These are phyloP conservation scores for Ormyrus pomaceus DNA, from an alignment of 2,888 invertebrate species.

Conservation along the genomic window DNA sequence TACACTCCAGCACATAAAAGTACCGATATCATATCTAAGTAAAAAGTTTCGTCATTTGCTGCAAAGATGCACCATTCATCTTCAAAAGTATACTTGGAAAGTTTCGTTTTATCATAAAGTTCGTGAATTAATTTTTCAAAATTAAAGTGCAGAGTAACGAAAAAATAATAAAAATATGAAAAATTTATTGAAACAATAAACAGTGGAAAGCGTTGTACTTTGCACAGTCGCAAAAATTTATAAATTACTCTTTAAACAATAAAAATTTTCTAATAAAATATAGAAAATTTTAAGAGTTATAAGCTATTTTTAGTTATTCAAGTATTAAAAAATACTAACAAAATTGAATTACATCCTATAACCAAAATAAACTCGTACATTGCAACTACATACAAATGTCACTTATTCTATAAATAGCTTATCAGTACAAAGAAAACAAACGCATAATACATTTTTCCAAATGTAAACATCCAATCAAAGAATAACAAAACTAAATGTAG, in stretches of 20 bases:
- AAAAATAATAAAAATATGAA: not conserved
- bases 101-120: conserved; percentile 6
- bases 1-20: not conserved
- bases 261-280: not conserved
- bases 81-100: conserved; percentile 13
- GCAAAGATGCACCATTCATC: conserved; percentile 16
- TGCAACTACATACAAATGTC: too few species aligned
- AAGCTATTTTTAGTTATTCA: too few species aligned
- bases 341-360: too few species aligned
- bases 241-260: not conserved
- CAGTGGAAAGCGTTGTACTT: conserved; percentile 7
- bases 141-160: not conserved
- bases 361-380: too few species aligned
- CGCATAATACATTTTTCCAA: not conserved
- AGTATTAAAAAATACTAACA: too few species aligned
- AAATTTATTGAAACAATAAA: conserved; percentile 7
- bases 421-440: not conserved
- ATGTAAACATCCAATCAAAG: not conserved
- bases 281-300: too few species aligned
- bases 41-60: conserved; percentile 35
- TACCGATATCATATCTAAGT: conserved; percentile 8
- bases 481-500: too few species aligned
- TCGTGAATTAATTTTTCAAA: conserved; percentile 22
- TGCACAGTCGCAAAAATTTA: conserved; percentile 11
- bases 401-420: not conserved